Evolutionary conservation across 2,888 invertebrate genomes (phyloP), one percentile per base, ranked within the genome.

Genomic region (Meteorus cinctellus): DNA sequence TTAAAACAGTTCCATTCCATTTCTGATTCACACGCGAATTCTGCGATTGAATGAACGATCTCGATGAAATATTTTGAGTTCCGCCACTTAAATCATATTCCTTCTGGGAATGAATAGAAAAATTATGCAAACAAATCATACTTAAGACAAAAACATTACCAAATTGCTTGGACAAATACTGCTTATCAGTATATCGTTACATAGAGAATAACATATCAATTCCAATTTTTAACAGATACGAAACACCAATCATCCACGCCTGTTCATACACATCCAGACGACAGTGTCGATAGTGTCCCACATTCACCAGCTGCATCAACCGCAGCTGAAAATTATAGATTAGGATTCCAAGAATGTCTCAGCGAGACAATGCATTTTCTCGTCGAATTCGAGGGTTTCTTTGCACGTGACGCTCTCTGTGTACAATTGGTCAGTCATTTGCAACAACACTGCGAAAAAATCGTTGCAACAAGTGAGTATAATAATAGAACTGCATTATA

Each of bases 341-440:
- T 96, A 24, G 98, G 98, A 2, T 98, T 95, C 91, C 96, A 96
- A 87, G 98, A 97, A 89, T 98, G 98, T 82, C 93, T 96, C 87
- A 94, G 95, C 72, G 98, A 98, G 89, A 94, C 96, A 0, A 94
- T 97, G 91, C 93, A 96, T 82, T 98, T 96, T 90, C 93, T 98
- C 69, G 95, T 96, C 29, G 97, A 97, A 86, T 93, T 94, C 10
- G 95, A 96, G 84, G 96, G 95, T 3, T 94, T 94, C 88, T 95
- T 92, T 72, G 93, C 95, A 0, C 92, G 94, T n/a, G 97, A 97
- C 86, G 93, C 94, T 0, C 91, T 97, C 36, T 97, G 96, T 87
- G 93, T 94, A 72, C 94, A 96, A 79, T 91, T 98, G 41, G 91
- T 96, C 72, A 92, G 93, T 67, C 97, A 97, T 86, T 91, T 98